Base-by-base conservation (phyloP, 2,113 vertebrate genomes). In the Epinephelus moara region DNA sequence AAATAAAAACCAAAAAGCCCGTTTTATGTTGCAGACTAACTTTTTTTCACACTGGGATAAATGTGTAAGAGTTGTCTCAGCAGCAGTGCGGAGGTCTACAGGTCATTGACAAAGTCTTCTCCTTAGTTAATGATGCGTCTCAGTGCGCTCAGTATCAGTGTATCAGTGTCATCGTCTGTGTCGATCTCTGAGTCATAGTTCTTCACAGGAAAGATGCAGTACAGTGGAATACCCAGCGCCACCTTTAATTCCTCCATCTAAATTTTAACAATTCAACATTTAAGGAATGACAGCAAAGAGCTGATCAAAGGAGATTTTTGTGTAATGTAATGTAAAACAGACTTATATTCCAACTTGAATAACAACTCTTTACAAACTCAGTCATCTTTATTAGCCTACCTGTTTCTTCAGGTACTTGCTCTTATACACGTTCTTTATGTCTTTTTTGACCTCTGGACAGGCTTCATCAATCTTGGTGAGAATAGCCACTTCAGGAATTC, bases 171-270 rank as follows among this genome's bases (percentile, higher is more conserved):
- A 9, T 45, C 42, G 2, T 45, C 42, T 3, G 11, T 12, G 1
- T 27, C 2, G 18, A 40, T 17, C 30, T 82, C 84, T 18, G 27
- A 37, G 1, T 12, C 1, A 55, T 86, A 89, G 83, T 89, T 88
- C 75, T 86, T 84, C 67, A 91, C 80, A 6, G 53, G 86, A 53
- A 88, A 88, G 75, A 88, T 82, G 68, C 57, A 81, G 75, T 74
- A 70, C 2, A 21, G 1, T 37, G 75, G 27, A 15, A 86, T 1
- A 1, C 88, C 90, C 59, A 89, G 62, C 6, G 0, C 0, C 2
- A 0, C 3, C 2, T 3, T 13, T 0, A 68, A 5, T 0, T n/a
- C 0, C 0, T 62, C 18, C 5, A 53, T 40, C 64, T 64, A 47
- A 55, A 23, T 61, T 17, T 7, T 0, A 75, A 25, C 3, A 55